These are phyloP conservation scores for Cristatella mucedo DNA, from an alignment of 2,888 invertebrate species.

Conservation along the genomic window DNA sequence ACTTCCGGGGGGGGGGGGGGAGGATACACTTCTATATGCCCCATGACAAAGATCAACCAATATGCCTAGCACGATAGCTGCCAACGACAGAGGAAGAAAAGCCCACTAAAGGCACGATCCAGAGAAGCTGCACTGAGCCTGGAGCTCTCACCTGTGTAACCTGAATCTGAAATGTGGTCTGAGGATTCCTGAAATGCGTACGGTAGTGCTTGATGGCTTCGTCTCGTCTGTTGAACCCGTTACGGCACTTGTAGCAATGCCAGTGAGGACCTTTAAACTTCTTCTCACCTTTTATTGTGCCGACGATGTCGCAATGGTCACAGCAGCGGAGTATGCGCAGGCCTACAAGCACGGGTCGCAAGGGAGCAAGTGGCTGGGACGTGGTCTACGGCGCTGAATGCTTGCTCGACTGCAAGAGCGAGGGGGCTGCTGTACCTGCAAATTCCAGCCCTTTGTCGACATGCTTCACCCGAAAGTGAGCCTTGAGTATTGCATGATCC, in stretches of 20 bases:
- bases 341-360: constrained; percentile 17
- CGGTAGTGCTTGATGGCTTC: constrained; percentile 38
- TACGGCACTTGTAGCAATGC: constrained; percentile 37
- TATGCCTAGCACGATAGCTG: too few relatives aligned
- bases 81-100: too few relatives aligned
- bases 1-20: too few relatives aligned
- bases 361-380: too few relatives aligned
- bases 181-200: constrained; percentile 37
- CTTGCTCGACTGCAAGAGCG: too few relatives aligned
- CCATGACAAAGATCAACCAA: too few relatives aligned
- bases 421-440: too few relatives aligned
- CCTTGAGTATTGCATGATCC: constrained; percentile 35
- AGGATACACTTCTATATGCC: too few relatives aligned
- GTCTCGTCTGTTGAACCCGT: constrained; percentile 36
- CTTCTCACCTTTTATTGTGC: constrained; percentile 37
- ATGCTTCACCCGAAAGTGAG: constrained; percentile 37
- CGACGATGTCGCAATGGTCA: constrained; percentile 37
- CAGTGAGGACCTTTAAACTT: constrained; percentile 38
- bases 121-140: too few relatives aligned
- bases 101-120: too few relatives aligned
- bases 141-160: constrained; percentile 30
- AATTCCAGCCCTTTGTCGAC: constrained; percentile 38
- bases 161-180: constrained; percentile 37
- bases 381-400: background rate
- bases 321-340: constrained; percentile 35